Percentiles rank a stretch among this genome's conserved stretches.
phyloP scores from a whole-genome alignment of 2,797 vertebrate genomes.

The Falco concolor region DNA sequence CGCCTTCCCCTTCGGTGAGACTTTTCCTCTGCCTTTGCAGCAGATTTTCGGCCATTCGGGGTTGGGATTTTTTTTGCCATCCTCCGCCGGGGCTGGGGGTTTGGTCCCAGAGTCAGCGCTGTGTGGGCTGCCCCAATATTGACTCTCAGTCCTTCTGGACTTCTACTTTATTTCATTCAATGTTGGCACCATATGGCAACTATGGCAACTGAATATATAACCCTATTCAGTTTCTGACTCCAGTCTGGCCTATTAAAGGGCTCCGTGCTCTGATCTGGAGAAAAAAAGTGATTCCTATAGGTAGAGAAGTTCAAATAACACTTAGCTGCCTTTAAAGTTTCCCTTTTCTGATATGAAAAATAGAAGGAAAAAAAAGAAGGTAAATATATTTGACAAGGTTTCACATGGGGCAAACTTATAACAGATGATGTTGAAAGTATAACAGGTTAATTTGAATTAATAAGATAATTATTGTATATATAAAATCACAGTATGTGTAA shows the following conservation, averaged over 20 bases:
- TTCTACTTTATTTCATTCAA: slow-evolving; percentile 59
- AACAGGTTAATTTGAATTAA: not conserved
- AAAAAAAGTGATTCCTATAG: not conserved
- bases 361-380: not conserved
- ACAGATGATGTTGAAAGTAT: not conserved
- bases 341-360: not conserved
- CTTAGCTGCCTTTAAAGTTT: not conserved
- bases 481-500: not conserved
- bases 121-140: not conserved
- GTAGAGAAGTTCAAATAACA: not conserved
- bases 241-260: slow-evolving; percentile 15
- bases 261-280: not conserved
- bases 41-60: not conserved
- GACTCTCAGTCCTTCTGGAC: slow-evolving; percentile 30
- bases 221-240: slow-evolving; percentile 45
- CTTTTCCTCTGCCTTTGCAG: not conserved
- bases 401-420: not conserved
- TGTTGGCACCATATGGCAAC: slow-evolving; percentile 67
- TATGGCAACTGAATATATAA: slow-evolving; percentile 71
- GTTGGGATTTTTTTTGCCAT: not conserved
- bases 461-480: not conserved
- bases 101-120: not conserved
- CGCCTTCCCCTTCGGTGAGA: not conserved
- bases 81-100: not conserved
- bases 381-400: not conserved